These are phyloP conservation scores for Oxygymnocypris stewartii DNA, from an alignment of 2,113 vertebrate genomes.

Conservation along the genomic window DNA sequence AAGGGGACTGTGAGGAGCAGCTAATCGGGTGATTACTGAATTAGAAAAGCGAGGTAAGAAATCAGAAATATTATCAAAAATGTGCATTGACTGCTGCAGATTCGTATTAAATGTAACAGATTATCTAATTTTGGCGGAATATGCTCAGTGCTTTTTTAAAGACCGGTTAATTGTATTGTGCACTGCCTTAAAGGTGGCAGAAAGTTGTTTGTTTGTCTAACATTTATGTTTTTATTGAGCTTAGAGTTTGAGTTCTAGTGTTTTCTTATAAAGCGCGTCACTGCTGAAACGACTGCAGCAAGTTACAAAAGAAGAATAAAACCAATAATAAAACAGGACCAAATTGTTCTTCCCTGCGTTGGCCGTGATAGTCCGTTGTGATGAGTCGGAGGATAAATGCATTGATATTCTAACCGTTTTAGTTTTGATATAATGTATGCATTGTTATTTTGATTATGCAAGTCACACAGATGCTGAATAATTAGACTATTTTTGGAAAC, in stretches of 20 bases:
- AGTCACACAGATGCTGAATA: not conserved
- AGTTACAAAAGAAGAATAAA: no score
- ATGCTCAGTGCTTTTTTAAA: not conserved
- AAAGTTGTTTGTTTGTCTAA: not conserved
- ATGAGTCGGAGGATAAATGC: not conserved
- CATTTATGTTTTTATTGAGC: not conserved
- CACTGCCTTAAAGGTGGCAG: not conserved
- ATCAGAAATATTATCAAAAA: not conserved
- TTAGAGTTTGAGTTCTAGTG: no score
- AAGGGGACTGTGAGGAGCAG: not conserved
- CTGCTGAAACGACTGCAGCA: no score
- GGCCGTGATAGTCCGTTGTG: not conserved
- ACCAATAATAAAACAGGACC: no score
- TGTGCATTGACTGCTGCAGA: not conserved
- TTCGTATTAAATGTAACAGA: not conserved
- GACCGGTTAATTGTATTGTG: not conserved
- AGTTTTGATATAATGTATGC: not conserved
- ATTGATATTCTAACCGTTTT: not conserved
- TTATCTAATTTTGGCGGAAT: not conserved
- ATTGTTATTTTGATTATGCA: not conserved
- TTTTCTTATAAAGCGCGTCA: no score
- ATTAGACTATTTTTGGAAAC: no score
- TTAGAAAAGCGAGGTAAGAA: not conserved
- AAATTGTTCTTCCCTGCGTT: not conserved
- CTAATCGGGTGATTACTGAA: not conserved